Base-by-base conservation (phyloP, 2,888 invertebrate genomes). In the Incurvaria masculella region DNA sequence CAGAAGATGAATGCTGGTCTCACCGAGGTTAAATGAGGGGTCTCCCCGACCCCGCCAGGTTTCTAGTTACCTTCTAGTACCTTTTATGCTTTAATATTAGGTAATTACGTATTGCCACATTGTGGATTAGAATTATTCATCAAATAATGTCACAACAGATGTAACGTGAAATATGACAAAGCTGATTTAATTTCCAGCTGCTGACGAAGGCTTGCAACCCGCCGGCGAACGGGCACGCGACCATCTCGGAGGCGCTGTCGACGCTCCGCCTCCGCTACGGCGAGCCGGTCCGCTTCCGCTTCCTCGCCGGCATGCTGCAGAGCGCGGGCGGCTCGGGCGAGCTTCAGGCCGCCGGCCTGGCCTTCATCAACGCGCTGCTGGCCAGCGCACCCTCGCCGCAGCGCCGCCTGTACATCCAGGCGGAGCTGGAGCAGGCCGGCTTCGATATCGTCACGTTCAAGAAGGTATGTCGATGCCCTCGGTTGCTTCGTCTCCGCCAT, bases 251-350 rank as follows among this genome's bases (percentile, higher is more conserved):
- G 67, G 94, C 96, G 0, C 82, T 96, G 55, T 92, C 94, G 0
- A 93, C 94, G 0, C 79, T 96, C 46, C 81, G 95, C 33, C 78
- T 96, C 5, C 83, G 94, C 50, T 92, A 91, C 63, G 94, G 94
- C 3, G 96, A 97, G 65, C 94, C 95, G 0, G 94, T 95, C 5
- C 84, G 95, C 62, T 96, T 96, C 71, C 83, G 95, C 51, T 89
- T 96, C 63, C 81, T 96, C 1, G 88, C 94, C 6, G 94, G 94
- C 2, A 94, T 94, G 83, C 80, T 95, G 50, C 87, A 88, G 59
- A 91, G 91, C 48, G 81, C 87, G 0, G 88, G 90, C 16, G 87
- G 86, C 0, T 81, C 84, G 0, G 86, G 86, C 0, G 89, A 89
- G 53, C 74, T 93, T 4, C 83, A 92, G 57, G 84, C 88, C 2